Conservation (phyloP, 1,140 invertebrate genomes). For the Asbolus verrucosus region DNA sequence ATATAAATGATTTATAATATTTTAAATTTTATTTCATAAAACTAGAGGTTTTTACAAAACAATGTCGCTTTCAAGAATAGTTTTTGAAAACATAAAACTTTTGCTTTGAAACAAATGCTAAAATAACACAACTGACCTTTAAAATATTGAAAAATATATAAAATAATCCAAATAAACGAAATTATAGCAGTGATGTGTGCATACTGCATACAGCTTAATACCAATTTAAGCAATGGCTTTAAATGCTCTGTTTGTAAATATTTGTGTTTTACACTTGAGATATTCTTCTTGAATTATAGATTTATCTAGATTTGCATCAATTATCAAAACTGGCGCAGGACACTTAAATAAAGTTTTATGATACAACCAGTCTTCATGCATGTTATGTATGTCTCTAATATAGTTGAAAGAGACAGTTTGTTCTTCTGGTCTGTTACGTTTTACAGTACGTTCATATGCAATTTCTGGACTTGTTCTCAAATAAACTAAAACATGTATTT, state of each 20-base stretch:
- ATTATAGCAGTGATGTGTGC: too few species aligned
- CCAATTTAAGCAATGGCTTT: slow-evolving; percentile 7
- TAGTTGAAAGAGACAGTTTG: slow-evolving; percentile 79
- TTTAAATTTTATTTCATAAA: too few species aligned
- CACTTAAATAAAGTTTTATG: slow-evolving; percentile 69
- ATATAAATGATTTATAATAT: too few species aligned
- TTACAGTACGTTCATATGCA: slow-evolving; percentile 83
- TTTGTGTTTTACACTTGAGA: slow-evolving; percentile 68
- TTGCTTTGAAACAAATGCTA: too few species aligned
- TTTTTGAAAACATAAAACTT: too few species aligned
- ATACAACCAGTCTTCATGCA: slow-evolving; percentile 90
- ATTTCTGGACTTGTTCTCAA: slow-evolving; percentile 84
- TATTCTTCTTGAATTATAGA: slow-evolving; percentile 73
- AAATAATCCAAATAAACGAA: too few species aligned
- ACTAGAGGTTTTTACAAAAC: too few species aligned
- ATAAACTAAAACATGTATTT: slow-evolving; percentile 79
- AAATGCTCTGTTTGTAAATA: slow-evolving; percentile 47
- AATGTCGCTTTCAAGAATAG: too few species aligned
- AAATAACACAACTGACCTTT: too few species aligned
- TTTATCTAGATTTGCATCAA: slow-evolving; percentile 74
- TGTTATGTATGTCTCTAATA: slow-evolving; percentile 79
- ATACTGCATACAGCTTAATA: too few species aligned
- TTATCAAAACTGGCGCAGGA: slow-evolving; percentile 71
- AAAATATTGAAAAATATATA: too few species aligned
- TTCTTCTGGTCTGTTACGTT: slow-evolving; percentile 84